phyloP scores from a whole-genome alignment of 2,888 invertebrate genomes.

The Megastigmus dorsalis region DNA sequence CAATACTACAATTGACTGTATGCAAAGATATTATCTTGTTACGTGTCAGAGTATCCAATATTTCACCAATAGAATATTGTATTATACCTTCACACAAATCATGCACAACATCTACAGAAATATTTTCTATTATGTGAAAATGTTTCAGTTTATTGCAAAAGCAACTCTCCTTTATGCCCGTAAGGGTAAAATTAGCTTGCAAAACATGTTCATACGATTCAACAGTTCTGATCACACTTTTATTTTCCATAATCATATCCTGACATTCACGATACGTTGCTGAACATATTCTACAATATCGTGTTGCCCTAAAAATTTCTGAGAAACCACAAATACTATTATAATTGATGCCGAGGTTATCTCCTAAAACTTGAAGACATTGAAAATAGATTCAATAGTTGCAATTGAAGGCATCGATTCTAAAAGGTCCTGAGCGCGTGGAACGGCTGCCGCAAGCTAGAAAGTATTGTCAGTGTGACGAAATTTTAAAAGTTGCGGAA shows the following conservation, averaged over 20 bases:
- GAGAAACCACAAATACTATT: background rate
- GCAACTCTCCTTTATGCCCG: constrained; percentile 47
- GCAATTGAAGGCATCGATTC: too few relatives aligned
- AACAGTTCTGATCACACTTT: background rate
- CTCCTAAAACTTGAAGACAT: too few relatives aligned
- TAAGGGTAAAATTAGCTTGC: constrained; percentile 37
- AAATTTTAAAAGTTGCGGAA: too few relatives aligned
- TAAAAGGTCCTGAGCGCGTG: too few relatives aligned
- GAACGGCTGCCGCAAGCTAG: too few relatives aligned
- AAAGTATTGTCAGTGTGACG: too few relatives aligned
- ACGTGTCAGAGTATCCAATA: constrained; percentile 23
- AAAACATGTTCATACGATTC: constrained; percentile 1
- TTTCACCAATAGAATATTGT: constrained; percentile 19
- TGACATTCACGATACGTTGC: constrained; percentile 20
- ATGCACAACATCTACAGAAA: constrained; percentile 41
- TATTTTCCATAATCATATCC: constrained; percentile 29
- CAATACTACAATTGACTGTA: constrained; percentile 23
- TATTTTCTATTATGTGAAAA: constrained; percentile 51
- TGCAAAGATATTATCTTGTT: constrained; percentile 26
- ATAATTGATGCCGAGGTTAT: too few relatives aligned
- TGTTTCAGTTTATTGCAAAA: constrained; percentile 37
- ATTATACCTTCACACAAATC: constrained; percentile 33
- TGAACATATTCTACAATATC: background rate
- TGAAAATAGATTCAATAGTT: too few relatives aligned
- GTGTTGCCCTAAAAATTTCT: background rate